Evolutionary conservation across 2,888 invertebrate genomes (phyloP).

Genomic region (Hoplodrina blanda): DNA sequence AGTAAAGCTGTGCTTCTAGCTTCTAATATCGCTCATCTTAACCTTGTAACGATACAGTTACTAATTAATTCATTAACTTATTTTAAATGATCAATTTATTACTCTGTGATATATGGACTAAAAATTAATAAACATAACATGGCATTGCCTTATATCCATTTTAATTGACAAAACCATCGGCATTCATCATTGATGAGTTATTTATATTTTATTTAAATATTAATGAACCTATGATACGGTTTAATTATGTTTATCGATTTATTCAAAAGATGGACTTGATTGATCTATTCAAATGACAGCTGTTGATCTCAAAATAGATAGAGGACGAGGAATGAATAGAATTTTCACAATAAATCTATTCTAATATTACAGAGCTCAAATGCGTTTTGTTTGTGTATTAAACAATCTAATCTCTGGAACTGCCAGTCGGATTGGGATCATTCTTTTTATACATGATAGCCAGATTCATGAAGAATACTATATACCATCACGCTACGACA

Average conservation of each 20-base stretch:
- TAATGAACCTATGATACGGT: conserved; percentile 28
- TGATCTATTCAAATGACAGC: background rate
- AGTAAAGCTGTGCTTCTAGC: no score
- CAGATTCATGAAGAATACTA: no score
- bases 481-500: no score
- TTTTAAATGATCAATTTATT: background rate
- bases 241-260: conserved; percentile 34
- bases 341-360: no score
- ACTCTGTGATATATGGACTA: conserved; percentile 37
- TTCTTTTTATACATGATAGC: no score
- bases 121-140: conserved; percentile 26
- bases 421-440: no score
- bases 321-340: no score
- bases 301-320: background rate
- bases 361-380: no score
- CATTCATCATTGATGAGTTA: conserved; percentile 44
- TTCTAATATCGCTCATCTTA: background rate
- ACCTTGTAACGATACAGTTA: conserved; percentile 1
- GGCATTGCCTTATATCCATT: conserved; percentile 47
- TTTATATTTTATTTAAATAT: conserved; percentile 33
- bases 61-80: background rate
- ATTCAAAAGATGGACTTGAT: background rate
- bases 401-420: no score
- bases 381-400: no score
- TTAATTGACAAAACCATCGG: conserved; percentile 26